Percentiles rank a stretch among this genome's conserved stretches.
These are phyloP conservation scores for Cebidichthys violaceus DNA, from an alignment of 2,113 vertebrate species.

Conservation along the genomic window DNA sequence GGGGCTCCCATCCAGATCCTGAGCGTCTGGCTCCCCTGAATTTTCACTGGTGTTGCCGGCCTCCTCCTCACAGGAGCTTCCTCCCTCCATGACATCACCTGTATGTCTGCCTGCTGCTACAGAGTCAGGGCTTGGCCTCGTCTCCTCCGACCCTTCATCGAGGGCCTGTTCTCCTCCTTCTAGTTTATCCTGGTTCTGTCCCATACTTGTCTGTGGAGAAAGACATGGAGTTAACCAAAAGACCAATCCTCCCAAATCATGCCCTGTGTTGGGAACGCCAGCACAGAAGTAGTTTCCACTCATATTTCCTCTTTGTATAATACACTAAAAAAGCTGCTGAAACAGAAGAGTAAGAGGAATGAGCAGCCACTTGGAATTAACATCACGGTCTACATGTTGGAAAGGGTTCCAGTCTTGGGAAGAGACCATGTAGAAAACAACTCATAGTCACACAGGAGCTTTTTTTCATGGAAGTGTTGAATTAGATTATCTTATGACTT, in stretches of 20 bases:
- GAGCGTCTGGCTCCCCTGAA: slow-evolving; percentile 48
- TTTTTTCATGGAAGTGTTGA: slow-evolving; percentile 46
- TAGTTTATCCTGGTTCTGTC: slow-evolving; percentile 82
- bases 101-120: slow-evolving; percentile 41
- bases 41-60: slow-evolving; percentile 53
- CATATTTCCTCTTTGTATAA: slow-evolving; percentile 11
- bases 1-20: slow-evolving; percentile 60
- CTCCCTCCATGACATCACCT: slow-evolving; percentile 66
- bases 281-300: slow-evolving; percentile 31
- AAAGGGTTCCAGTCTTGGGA: slow-evolving; percentile 1
- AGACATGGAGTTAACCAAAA: slow-evolving; percentile 54
- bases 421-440: slow-evolving; percentile 28
- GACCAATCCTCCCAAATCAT: slow-evolving; percentile 33
- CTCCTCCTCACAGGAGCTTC: slow-evolving; percentile 63
- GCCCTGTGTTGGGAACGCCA: slow-evolving; percentile 55
- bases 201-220: slow-evolving; percentile 83
- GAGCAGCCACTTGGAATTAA: not conserved
- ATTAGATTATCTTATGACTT: slow-evolving; percentile 70
- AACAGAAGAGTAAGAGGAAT: not conserved
- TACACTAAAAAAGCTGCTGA: not conserved
- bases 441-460: slow-evolving; percentile 48
- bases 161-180: slow-evolving; percentile 60
- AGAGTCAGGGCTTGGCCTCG: slow-evolving; percentile 39
- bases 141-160: slow-evolving; percentile 55
- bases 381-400: slow-evolving; percentile 9